Evolutionary conservation across 2,113 vertebrate genomes (phyloP), one percentile per base, ranked within the genome.

Genomic region (Benitochromis conjunctus): DNA sequence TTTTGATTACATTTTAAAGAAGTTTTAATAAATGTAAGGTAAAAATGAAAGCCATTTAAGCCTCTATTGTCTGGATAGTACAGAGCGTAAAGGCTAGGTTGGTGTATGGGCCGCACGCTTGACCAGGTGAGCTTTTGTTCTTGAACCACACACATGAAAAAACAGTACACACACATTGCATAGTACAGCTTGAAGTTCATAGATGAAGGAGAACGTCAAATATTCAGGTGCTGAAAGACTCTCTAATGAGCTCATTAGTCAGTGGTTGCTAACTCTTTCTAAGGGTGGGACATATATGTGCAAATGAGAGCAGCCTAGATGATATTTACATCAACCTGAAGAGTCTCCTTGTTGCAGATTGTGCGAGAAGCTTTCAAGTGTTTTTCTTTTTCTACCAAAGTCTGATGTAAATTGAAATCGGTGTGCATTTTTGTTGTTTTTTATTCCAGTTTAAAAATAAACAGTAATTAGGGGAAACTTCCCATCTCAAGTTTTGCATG

Each of bases 231-330:
- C 55, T 79, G 57, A 80, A 84, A 80, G 79, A 84, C 58, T 57
- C 4, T 1, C 66, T 90, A 88, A 89, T 80, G 82, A 91, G 90
- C 90, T 92, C 87, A 88, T 89, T 94, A 88, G 87, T 86, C 60
- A 41, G 19, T 46, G 74, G 51, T 62, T 34, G 14, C 51, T 18
- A 56, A 82, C 11, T 81, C 29, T 81, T 83, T 81, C 12, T 41
- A 56, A 64, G 41, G 41, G 36, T 48, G 24, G 7, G 55, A 81
- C 55, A 71, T 41, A 84, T 60, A 54, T 8, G 24, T 18, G 36
- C 78, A 87, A 62, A 88, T 79, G 24, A 74, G 85, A 77, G 74
- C 29, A 41, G 43, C 46, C 48, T 29, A 64, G 16, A 62, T 56
- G n/a, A 41, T 76, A 41, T 90, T 80, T 60, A 41, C 74, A 80